Percentiles rank a stretch among this genome's conserved stretches.
phyloP scores from a whole-genome alignment of 1,140 invertebrate genomes.

The Brachionus rotundiformis region DNA sequence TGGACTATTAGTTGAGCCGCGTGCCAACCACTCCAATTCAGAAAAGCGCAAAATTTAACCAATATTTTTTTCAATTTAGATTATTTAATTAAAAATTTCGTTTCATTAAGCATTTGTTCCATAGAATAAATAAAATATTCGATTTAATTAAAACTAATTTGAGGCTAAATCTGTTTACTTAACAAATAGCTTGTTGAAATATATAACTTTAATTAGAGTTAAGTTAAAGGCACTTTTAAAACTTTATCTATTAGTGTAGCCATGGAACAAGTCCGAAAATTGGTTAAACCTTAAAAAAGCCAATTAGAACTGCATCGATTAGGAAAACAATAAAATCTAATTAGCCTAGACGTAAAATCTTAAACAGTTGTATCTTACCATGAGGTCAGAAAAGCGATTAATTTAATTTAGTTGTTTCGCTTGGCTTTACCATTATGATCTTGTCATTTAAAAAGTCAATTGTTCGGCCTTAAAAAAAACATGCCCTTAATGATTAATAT shows the following conservation, averaged over 20 bases:
- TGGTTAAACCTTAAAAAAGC: constrained; percentile 5
- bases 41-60: too few species aligned
- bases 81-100: not conserved
- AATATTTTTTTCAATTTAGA: not conserved
- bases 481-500: not conserved
- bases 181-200: not conserved
- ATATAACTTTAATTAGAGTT: not conserved
- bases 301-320: constrained; percentile 3
- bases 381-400: constrained; percentile 31
- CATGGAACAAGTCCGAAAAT: not conserved
- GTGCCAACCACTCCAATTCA: too few species aligned
- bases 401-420: constrained; percentile 12
- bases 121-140: not conserved
- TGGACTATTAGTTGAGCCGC: too few species aligned
- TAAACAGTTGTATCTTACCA: not conserved
- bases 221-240: constrained; percentile 1
- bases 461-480: not conserved
- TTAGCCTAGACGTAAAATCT: constrained; percentile 37
- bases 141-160: not conserved
- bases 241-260: not conserved
- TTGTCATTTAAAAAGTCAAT: not conserved
- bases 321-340: constrained; percentile 17
- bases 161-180: constrained; percentile 18
- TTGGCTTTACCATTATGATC: not conserved
- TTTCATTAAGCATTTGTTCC: not conserved